Evolutionary conservation across 2,113 vertebrate species (phyloP).

Genomic region (Ahaetulla prasina): DNA sequence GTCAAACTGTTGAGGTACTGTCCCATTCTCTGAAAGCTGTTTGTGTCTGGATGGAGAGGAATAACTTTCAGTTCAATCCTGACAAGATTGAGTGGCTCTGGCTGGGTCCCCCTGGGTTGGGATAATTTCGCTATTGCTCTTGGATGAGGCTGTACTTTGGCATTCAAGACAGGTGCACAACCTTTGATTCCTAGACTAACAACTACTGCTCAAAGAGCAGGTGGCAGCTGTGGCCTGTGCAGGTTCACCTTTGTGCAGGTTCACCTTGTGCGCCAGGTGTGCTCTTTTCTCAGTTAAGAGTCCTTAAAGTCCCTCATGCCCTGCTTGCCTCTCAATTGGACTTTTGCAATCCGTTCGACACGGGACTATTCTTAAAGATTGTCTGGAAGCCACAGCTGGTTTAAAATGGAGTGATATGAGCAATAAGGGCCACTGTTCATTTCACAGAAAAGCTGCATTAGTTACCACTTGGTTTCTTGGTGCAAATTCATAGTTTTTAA

Average conservation of each 20-base stretch:
- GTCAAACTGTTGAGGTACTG: not conserved
- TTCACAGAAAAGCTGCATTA: not conserved
- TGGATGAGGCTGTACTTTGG: not conserved
- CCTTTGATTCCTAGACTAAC: not conserved
- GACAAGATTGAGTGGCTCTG: not conserved
- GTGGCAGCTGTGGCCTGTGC: not conserved
- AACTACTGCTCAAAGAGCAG: not conserved
- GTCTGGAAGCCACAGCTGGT: not conserved
- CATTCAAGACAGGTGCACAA: not conserved
- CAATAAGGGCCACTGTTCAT: not conserved
- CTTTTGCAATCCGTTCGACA: not conserved
- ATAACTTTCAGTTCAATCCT: not conserved
- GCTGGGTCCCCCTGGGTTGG: not conserved
- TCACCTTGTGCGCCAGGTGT: not conserved
- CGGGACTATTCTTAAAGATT: not conserved
- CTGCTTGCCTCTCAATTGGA: not conserved
- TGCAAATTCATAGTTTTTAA: not conserved
- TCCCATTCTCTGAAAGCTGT: not conserved
- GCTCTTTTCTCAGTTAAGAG: not conserved
- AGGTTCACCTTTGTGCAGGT: no score
- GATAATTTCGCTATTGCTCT: not conserved
- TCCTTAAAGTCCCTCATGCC: not conserved
- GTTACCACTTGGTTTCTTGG: not conserved
- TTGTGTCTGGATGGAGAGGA: not conserved
- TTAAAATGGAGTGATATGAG: not conserved